phyloP scores from a whole-genome alignment of 2,888 invertebrate genomes.

The Epinotia demarniana region DNA sequence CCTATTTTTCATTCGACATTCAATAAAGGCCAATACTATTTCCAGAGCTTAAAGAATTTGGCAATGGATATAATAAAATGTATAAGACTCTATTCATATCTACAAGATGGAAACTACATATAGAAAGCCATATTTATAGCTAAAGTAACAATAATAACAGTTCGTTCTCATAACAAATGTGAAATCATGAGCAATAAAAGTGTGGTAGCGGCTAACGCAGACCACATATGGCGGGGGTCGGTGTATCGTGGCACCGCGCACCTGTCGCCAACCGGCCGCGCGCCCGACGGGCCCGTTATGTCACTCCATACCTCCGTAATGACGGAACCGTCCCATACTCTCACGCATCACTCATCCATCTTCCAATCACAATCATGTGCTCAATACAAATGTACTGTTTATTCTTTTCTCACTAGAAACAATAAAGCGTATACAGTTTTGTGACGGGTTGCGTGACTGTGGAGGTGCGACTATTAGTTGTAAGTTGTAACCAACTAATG shows the following conservation, averaged over 20 bases:
- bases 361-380: slow-evolving; percentile 54
- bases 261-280: slow-evolving; percentile 37
- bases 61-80: not conserved
- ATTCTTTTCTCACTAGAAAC: slow-evolving; percentile 34
- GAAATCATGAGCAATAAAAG: slow-evolving; percentile 23
- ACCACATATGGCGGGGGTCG: slow-evolving; percentile 42
- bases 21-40: not conserved
- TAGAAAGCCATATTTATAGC: no score
- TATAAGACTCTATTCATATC: no score
- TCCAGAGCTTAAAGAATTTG: not conserved
- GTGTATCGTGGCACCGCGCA: slow-evolving; percentile 36
- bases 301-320: slow-evolving; percentile 45
- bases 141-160: not conserved
- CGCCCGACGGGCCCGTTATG: slow-evolving; percentile 47
- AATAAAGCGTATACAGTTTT: slow-evolving; percentile 24
- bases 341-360: slow-evolving; percentile 73
- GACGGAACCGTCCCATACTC: slow-evolving; percentile 65
- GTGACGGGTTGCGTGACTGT: slow-evolving; percentile 25
- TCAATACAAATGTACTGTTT: slow-evolving; percentile 61
- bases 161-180: slow-evolving; percentile 6
- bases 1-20: not conserved
- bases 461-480: slow-evolving; percentile 13
- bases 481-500: slow-evolving; percentile 10
- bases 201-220: slow-evolving; percentile 38
- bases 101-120: no score